Base-by-base conservation (phyloP, 2,888 invertebrate genomes). In the Cartodere bifasciata region DNA sequence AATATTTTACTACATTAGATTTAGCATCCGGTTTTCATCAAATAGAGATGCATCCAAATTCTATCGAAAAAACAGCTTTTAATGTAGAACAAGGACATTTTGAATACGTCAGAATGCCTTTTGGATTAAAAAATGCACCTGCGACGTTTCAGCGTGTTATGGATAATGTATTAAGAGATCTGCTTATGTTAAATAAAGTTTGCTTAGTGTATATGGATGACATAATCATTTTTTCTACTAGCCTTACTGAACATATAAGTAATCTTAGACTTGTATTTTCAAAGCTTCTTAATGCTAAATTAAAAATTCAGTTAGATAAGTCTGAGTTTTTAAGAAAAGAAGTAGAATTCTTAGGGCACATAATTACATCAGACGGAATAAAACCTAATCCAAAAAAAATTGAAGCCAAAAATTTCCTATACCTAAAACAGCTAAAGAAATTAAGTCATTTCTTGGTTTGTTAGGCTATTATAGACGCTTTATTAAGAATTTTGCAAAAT, bases 71-170 rank as follows among this genome's bases (percentile, higher is more conserved):
- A n/a, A n/a, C n/a, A n/a, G n/a, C n/a, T 5, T 45, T 45, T 22
- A 28, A 30, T 4, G 33, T 34, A 4, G 34, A 38, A 9, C 20
- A 39, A 12, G 39, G 40, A 11, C 41, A 45, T 28, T 44, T 34
- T 13, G 41, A 41, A 32, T 44, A 31, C n/a, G n/a, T 23, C 4
- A 24, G 42, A 2, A 44, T 44, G 42, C 43, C 45, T 4, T 39
- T 46, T 23, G 44, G 43, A 4, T 25, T 45, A 13, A 41, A 43
- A 32, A 42, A 42, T 15, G 40, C 43, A 1, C 44, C 44, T 4
- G 15, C 24, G n/a, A 44, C 41, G 1, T 42, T 44, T 26, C 42
- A 41, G 31, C 14, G 39, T 3, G 23, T 42, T 1, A 47, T 44
- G 44, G 36, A 41, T 22, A 32, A 20, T 9, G 20, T 39, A 12